Base-by-base conservation (phyloP, 1,140 invertebrate genomes). In the Zaprionus camerounensis region DNA sequence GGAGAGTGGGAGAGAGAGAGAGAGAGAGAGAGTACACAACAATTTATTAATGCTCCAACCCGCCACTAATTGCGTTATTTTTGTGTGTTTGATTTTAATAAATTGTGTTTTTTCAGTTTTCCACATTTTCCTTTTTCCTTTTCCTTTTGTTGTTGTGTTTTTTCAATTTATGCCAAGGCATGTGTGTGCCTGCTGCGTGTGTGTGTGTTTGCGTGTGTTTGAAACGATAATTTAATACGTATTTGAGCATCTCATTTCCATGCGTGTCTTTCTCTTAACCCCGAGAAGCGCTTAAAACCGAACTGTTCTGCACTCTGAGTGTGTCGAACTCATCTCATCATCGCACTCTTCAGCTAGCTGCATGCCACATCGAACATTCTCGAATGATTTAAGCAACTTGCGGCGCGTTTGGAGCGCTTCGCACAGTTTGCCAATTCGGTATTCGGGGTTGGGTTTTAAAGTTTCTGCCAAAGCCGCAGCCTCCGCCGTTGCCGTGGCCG, bases 31-130 rank as follows among this genome's bases (percentile, higher is more conserved):
- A 11, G 31, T 34, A 34, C 3, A 34, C 58, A 81, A 85, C 70
- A 85, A 78, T 85, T 85, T 82, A 87, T 83, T 76, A 80, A 78
- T 75, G 80, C 78, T 28, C 26, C 73, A 80, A 61, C 46, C 63
- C 71, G 81, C 69, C 80, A 71, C 82, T 86, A 86, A 87, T 88
- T 87, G 80, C 78, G 66, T 87, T 86, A 86, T 80, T 88, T 87
- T 73, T 87, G 77, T 80, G 68, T 73, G 70, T 82, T 86, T 85
- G 75, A 85, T 85, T 86, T 85, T 73, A 64, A 82, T 86, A 67
- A 85, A 82, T 86, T 85, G 74, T 58, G 56, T 78, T 69, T 86
- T 86, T 71, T 83, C 69, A 64, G 69, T 69, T 61, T 75, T 41
- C n/a, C 38, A n/a, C 36, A 53, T 76, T 65, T 34, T 71, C 17